Percentiles rank a stretch among this genome's conserved stretches.
Evolutionary conservation across 2,113 vertebrate genomes (phyloP).

Genomic region (Isurus oxyrinchus): DNA sequence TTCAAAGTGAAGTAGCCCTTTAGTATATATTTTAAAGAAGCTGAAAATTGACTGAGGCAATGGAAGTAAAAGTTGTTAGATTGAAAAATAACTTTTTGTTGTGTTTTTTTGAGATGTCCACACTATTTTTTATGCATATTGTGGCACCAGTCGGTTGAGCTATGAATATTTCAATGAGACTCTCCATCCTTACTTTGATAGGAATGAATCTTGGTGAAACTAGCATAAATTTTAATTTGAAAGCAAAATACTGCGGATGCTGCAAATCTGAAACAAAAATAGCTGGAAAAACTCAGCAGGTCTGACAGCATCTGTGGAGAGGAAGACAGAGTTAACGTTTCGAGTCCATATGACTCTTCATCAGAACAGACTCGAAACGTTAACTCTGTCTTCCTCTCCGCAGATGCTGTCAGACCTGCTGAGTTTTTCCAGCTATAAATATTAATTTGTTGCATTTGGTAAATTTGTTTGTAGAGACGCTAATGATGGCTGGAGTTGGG

Average conservation of each 20-base stretch:
- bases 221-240: background rate
- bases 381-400: too few relatives aligned
- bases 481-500: background rate
- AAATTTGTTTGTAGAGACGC: background rate
- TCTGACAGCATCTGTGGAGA: too few relatives aligned
- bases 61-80: background rate
- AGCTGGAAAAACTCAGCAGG: too few relatives aligned
- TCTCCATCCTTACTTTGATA: background rate
- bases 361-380: too few relatives aligned
- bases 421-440: too few relatives aligned
- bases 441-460: background rate
- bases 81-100: background rate
- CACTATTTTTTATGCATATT: background rate
- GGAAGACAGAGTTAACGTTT: too few relatives aligned
- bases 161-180: background rate
- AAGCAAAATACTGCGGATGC: too few relatives aligned
- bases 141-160: background rate
- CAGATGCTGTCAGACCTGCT: too few relatives aligned
- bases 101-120: background rate
- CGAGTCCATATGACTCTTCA: too few relatives aligned
- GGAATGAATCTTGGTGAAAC: too few relatives aligned
- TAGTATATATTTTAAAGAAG: background rate
- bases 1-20: background rate
- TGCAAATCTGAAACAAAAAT: too few relatives aligned
- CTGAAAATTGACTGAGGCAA: background rate